Evolutionary conservation across 2,797 vertebrate species (phyloP).

Genomic region (Thripadectes ignobilis): DNA sequence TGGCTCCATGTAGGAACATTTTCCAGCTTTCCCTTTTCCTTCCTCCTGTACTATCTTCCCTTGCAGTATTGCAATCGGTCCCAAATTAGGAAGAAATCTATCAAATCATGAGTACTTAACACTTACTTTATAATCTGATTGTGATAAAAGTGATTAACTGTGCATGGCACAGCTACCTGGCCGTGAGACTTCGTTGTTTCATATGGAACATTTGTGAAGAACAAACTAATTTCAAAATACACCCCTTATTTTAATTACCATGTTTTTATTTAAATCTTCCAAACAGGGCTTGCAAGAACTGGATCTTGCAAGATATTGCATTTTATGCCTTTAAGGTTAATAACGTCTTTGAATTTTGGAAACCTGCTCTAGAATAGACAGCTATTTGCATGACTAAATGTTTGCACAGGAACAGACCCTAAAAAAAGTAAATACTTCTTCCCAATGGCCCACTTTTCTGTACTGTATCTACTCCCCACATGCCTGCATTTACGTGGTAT

Average conservation of each 20-base stretch:
- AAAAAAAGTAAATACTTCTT: constrained; percentile 51
- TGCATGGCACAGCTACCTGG: not conserved
- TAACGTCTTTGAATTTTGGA: constrained; percentile 22
- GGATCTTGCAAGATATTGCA: not conserved
- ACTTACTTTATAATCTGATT: not conserved
- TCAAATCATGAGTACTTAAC: not conserved
- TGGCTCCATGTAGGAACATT: not conserved
- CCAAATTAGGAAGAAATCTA: not conserved
- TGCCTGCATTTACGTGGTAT: constrained; percentile 57
- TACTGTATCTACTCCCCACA: constrained; percentile 52
- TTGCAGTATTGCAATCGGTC: not conserved
- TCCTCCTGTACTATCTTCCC: not conserved
- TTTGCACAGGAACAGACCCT: constrained; percentile 47
- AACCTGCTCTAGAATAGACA: not conserved
- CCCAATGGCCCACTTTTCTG: constrained; percentile 43
- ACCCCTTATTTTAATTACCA: not conserved
- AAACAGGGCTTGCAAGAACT: not conserved
- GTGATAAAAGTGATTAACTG: not conserved
- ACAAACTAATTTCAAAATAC: not conserved
- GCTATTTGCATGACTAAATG: constrained; percentile 25
- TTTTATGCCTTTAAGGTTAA: constrained; percentile 21
- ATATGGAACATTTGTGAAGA: not conserved
- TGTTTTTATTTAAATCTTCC: not conserved
- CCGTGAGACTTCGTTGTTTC: not conserved
- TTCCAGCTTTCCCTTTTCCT: not conserved